Conservation (phyloP, 2,113 vertebrate genomes). For the Dolichotis patagonum region DNA sequence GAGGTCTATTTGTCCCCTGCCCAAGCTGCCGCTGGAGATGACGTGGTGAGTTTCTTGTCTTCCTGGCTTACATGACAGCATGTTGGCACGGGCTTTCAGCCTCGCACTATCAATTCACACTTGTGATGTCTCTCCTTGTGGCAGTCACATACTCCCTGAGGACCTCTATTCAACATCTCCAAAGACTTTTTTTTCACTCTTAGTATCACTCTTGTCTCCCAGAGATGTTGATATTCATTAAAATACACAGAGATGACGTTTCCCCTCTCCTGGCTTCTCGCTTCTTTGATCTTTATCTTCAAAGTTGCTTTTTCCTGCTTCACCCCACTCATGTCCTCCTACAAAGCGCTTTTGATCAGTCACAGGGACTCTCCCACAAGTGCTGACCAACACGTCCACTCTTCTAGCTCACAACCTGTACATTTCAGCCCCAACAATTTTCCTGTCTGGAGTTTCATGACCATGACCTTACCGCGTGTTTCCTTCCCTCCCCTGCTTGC, state of each 20-base stretch:
- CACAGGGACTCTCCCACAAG: neutral
- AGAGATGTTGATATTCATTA: constrained; percentile 8
- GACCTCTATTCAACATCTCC: neutral
- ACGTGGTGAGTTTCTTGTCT: neutral
- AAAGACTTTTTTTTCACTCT: neutral
- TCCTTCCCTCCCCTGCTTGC: neutral
- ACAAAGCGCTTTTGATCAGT: neutral
- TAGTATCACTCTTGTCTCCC: neutral
- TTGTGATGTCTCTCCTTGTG: neutral
- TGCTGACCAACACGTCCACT: neutral
- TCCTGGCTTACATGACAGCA: neutral
- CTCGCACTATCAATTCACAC: neutral
- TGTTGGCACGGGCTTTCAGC: neutral
- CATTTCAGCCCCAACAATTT: neutral
- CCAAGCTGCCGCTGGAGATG: neutral
- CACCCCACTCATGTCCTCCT: neutral
- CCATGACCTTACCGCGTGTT: neutral
- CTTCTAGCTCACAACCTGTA: neutral
- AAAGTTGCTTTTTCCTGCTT: neutral
- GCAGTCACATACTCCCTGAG: neutral
- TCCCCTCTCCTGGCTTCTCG: neutral
- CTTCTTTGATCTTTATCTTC: constrained; percentile 41
- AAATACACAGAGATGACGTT: neutral
- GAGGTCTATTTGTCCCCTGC: neutral
- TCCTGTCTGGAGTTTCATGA: neutral